Evolutionary conservation across 2,888 invertebrate species (phyloP).

Genomic region (Cactoblastis cactorum): DNA sequence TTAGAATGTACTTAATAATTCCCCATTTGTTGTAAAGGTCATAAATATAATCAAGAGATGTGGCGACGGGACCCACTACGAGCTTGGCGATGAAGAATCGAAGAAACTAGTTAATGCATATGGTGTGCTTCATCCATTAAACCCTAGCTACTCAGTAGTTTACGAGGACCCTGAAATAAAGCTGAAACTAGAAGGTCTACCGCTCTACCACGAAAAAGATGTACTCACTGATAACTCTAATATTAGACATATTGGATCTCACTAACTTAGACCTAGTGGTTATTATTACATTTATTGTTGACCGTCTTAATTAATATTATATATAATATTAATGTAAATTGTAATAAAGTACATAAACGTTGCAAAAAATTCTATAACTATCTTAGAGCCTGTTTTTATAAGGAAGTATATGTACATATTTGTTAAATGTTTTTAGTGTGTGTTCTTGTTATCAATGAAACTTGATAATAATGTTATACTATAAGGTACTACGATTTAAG

Average conservation of each 20-base stretch:
- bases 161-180: slow-evolving; percentile 42
- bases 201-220: slow-evolving; percentile 58
- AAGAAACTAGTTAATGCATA: slow-evolving; percentile 45
- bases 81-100: slow-evolving; percentile 61
- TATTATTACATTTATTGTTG: neutral
- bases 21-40: slow-evolving; percentile 62
- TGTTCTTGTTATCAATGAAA: too few species aligned
- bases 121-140: slow-evolving; percentile 59
- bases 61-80: slow-evolving; percentile 82
- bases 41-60: slow-evolving; percentile 78
- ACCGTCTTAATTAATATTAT: too few species aligned
- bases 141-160: slow-evolving; percentile 54
- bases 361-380: too few species aligned
- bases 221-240: slow-evolving; percentile 29
- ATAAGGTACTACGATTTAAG: too few species aligned
- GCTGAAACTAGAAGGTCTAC: slow-evolving; percentile 51
- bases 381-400: too few species aligned
- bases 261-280: neutral
- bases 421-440: too few species aligned
- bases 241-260: slow-evolving; percentile 15
- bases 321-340: too few species aligned
- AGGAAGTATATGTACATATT: too few species aligned
- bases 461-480: too few species aligned
- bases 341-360: too few species aligned
- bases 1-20: neutral